Evolutionary conservation across 2,888 invertebrate species (phyloP).

Genomic region (Cybosia mesomella): DNA sequence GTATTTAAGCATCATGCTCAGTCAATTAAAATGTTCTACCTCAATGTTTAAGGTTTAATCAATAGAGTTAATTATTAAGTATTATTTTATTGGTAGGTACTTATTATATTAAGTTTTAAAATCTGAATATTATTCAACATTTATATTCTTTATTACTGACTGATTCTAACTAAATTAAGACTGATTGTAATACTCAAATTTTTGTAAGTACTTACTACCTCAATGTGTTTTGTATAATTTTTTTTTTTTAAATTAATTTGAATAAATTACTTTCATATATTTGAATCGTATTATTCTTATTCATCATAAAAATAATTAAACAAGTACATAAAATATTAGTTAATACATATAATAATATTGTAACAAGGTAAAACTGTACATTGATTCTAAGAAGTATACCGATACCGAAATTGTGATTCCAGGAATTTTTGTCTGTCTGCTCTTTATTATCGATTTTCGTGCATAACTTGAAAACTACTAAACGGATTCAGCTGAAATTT

Average conservation of each 20-base stretch:
- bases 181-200: conserved; percentile 51
- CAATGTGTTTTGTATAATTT: conserved; percentile 34
- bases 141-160: conserved; percentile 8
- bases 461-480: too few relatives aligned
- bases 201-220: conserved; percentile 30
- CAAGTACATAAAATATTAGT: too few relatives aligned
- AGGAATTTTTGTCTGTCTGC: too few relatives aligned
- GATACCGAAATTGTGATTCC: too few relatives aligned
- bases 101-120: conserved; percentile 11
- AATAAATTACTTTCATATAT: conserved; percentile 13
- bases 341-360: too few relatives aligned
- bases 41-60: conserved; percentile 2
- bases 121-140: conserved; percentile 2
- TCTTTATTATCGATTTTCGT: too few relatives aligned
- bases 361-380: too few relatives aligned
- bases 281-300: neutral
- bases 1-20: neutral
- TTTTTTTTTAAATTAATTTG: conserved; percentile 22
- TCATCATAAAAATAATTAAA: neutral
- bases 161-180: conserved; percentile 39
- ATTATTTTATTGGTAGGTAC: neutral
- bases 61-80: neutral
- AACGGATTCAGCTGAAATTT: too few relatives aligned
- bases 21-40: conserved; percentile 11
- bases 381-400: too few relatives aligned